phyloP scores from a whole-genome alignment of 2,113 vertebrate genomes.

The Scytalopus superciliaris region DNA sequence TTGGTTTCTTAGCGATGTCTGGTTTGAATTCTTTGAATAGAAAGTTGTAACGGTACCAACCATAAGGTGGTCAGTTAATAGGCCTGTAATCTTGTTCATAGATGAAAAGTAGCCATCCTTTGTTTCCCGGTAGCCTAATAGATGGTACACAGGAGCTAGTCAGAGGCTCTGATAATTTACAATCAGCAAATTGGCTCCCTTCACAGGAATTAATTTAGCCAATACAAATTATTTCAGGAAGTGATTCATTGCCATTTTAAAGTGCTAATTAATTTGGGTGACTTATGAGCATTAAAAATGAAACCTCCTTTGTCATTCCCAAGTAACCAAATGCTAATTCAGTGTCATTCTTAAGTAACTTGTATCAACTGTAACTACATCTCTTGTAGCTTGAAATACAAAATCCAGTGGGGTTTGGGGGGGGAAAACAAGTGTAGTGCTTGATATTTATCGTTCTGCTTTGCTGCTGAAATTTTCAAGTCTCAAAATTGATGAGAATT shows the following conservation, averaged over 20 bases:
- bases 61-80: constrained; percentile 5
- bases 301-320: constrained; percentile 54
- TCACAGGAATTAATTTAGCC: constrained; percentile 58
- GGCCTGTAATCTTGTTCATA: constrained; percentile 3
- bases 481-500: background rate
- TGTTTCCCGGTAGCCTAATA: constrained; percentile 45
- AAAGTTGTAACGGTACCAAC: background rate
- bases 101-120: constrained; percentile 46
- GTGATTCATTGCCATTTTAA: constrained; percentile 60
- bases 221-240: constrained; percentile 58
- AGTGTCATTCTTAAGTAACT: constrained; percentile 26
- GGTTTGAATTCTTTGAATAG: constrained; percentile 30
- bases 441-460: background rate
- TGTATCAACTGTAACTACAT: background rate
- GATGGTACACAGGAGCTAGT: constrained; percentile 14
- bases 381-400: background rate
- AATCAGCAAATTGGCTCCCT: constrained; percentile 54
- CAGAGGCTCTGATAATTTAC: constrained; percentile 25
- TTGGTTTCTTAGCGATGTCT: constrained; percentile 11
- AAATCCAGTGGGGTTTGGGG: background rate
- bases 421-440: background rate
- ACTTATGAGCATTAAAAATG: constrained; percentile 46
- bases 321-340: constrained; percentile 24
- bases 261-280: constrained; percentile 45
- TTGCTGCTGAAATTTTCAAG: background rate